Base-by-base conservation (phyloP, 2,797 vertebrate genomes). In the Alectoris magna region DNA sequence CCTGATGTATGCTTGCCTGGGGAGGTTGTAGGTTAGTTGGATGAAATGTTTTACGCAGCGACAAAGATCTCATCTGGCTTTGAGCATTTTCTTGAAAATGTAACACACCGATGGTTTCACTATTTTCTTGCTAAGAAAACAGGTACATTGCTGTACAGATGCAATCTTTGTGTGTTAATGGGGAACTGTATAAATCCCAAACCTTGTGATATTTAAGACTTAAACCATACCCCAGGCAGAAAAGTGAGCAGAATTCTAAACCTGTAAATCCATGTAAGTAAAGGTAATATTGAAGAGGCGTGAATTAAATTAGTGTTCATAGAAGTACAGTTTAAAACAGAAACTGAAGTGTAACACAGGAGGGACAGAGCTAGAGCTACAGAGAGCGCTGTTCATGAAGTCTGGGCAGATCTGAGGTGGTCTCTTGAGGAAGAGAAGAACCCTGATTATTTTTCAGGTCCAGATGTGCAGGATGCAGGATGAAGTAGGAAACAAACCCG, bases 261-360 rank as follows among this genome's bases (percentile, higher is more conserved):
- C 23, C 18, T 38, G 13, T 1, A 2, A 80, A 27, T n/a, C 27
- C 36, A 38, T 1, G 0, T 56, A 55, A 36, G 12, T 73, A 36
- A 84, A 62, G 31, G 63, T 38, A 43, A 58, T 69, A 43, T n/a
- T 38, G 17, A 56, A 48, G 23, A 63, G 14, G 7, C 63, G 34
- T 49, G 12, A 22, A 49, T 39, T 84, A 48, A 36, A 53, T 43
- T 4, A 29, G 43, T 88, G 43, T 19, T 19, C 23, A 49, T 16
- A 64, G 55, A 67, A 55, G 36, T 36, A 22, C 41, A 43, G 34
- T 84, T 78, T 72, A 67, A 67, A 78, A 39, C 41, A 60, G 39
- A 46, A 67, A 29, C 39, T 26, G 38, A 70, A 76, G 14, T 9
- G 38, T 19, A n/a, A n/a, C 4, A 4, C 58, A 44, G 49, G 10